A percentile compares a stretch with the other conserved stretches of the same genome.
Evolutionary conservation across 37 sponge, comb jelly and placozoan species (phyloP).

Genomic region (Ianthella basta): DNA sequence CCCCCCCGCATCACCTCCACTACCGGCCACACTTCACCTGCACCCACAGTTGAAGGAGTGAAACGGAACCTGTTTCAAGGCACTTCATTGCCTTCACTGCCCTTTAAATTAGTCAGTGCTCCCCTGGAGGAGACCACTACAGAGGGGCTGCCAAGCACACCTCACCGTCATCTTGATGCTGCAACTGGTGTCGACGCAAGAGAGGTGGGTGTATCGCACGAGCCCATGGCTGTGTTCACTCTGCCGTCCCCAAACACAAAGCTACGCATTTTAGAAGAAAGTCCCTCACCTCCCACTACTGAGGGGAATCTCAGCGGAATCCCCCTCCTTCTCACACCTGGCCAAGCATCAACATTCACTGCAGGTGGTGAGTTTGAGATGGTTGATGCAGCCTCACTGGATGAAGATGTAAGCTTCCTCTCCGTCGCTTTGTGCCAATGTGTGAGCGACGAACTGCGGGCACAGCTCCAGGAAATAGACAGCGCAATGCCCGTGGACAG

Average conservation of each 20-base stretch:
- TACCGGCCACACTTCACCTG: not conserved
- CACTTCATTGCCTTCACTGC: not conserved
- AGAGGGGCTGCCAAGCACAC: too few relatives aligned
- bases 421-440: constrained; percentile 1
- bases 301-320: not conserved
- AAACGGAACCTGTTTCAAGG: not conserved
- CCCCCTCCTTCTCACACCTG: not conserved
- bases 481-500: not conserved
- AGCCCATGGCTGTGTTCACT: too few relatives aligned
- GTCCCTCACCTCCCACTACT: not conserved
- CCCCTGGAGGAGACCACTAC: not conserved
- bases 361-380: not conserved
- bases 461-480: constrained; percentile 11
- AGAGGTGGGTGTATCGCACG: not conserved
- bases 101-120: not conserved
- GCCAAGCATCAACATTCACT: too few relatives aligned
- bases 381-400: not conserved
- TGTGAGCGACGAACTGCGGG: not conserved
- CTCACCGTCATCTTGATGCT: not conserved
- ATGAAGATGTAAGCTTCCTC: not conserved
- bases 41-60: not conserved
- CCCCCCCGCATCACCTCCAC: not conserved
- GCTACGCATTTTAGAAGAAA: not conserved
- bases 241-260: not conserved
- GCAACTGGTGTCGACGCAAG: not conserved